Evolutionary conservation across 2,113 vertebrate genomes (phyloP).

Genomic region (Percina caprodes): DNA sequence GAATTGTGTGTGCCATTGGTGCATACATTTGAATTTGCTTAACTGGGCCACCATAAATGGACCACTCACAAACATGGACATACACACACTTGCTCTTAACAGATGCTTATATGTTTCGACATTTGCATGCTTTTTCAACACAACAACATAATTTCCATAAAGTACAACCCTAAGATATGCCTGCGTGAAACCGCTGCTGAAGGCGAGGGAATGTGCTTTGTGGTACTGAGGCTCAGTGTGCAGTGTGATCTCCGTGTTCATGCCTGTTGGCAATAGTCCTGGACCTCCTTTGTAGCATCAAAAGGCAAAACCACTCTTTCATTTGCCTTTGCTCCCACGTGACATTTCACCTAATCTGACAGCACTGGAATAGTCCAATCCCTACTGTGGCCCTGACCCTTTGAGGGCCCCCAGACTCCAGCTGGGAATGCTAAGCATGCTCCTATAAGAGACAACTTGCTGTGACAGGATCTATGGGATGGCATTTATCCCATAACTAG

Average conservation of each 20-base stretch:
- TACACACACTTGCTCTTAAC: neutral
- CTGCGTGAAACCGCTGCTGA: constrained; percentile 10
- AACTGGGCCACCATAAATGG: neutral
- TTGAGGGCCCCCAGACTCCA: constrained; percentile 27
- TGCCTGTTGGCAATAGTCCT: constrained; percentile 24
- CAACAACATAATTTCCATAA: neutral
- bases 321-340: constrained; percentile 63
- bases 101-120: neutral
- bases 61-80: neutral
- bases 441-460: neutral
- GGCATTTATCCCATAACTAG: neutral
- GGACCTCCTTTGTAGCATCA: constrained; percentile 50
- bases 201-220: constrained; percentile 13
- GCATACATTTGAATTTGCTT: neutral
- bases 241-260: constrained; percentile 24
- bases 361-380: neutral
- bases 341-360: constrained; percentile 59
- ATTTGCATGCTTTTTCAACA: neutral
- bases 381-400: constrained; percentile 46
- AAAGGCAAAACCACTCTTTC: constrained; percentile 54
- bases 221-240: neutral
- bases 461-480: constrained; percentile 7
- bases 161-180: neutral
- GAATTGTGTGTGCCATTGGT: neutral
- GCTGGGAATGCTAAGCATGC: constrained; percentile 23